Evolutionary conservation across 2,113 vertebrate species (phyloP), one percentile per base, ranked within the genome.

Genomic region (Cyanistes caeruleus): DNA sequence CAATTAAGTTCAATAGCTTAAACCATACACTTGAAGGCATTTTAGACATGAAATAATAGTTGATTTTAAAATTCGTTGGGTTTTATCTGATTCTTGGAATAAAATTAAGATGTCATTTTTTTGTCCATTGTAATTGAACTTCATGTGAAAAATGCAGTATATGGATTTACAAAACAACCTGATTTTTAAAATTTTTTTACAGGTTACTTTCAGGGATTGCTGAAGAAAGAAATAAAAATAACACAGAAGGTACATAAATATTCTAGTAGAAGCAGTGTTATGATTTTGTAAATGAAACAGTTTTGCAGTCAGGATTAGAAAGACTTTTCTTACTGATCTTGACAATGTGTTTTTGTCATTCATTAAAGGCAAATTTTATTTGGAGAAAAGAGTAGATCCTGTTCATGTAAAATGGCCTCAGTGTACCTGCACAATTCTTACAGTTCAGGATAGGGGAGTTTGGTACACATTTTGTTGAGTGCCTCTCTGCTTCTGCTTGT

Each of bases 141-240:
- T 85, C 7, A 21, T 39, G 16, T 85, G 65, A 78, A 70, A 64
- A 77, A 11, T 74, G 31, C 13, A 21, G 13, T 51, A 16, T 52
- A 49, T 53, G 62, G 33, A 67, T 90, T 44, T 68, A 53, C 22
- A 58, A 79, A 93, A 79, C 24, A 56, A 8, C 16, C 37, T 90
- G 25, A 30, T 67, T 53, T 68, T 21, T 24, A 49, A 35, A 31
- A 0, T 64, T 51, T 84, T 77, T 63, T 93, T 95, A 7, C 84
- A 98, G 98, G 98, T 84, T 97, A 14, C 93, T 98, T 75, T 98
- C 98, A 92, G 90, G 94, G 43, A 72, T 94, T 72, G 97, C 97
- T 37, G 55, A 95, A 87, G 92, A 94, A 65, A 78, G 95, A 74
- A 98, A 98, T 74, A 92, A 97, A 95, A 90, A 89, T 28, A 97